phyloP scores from a whole-genome alignment of 2,888 invertebrate species.

The Patella caerulea region DNA sequence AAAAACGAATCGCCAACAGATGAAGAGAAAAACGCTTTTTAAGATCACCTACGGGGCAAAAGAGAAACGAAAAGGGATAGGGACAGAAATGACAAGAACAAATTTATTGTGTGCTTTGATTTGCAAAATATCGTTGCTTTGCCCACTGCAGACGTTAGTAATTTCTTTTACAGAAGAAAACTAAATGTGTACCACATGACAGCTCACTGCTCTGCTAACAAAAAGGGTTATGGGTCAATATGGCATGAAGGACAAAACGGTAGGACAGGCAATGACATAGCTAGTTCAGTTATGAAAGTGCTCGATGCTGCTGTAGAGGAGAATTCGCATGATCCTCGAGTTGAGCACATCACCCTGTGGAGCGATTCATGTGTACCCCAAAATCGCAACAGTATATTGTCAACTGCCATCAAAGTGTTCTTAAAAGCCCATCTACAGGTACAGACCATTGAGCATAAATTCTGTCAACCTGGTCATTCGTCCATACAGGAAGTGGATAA shows the following conservation, averaged over 20 bases:
- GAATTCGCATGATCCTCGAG: neutral
- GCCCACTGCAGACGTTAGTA: conserved; percentile 9
- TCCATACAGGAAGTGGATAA: conserved; percentile 18
- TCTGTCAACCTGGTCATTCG: conserved; percentile 12
- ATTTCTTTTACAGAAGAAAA: conserved; percentile 14
- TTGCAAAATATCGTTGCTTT: conserved; percentile 17
- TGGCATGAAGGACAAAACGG: conserved; percentile 20
- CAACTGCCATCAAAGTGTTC: conserved; percentile 16
- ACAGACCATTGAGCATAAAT: conserved; percentile 12
- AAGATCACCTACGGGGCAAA: neutral
- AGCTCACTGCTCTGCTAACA: conserved; percentile 12
- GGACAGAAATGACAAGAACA: neutral
- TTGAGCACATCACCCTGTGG: conserved; percentile 15
- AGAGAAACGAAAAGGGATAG: neutral
- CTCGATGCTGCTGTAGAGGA: neutral
- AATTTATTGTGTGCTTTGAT: conserved; percentile 19
- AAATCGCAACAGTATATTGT: conserved; percentile 4
- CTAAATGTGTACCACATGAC: conserved; percentile 15
- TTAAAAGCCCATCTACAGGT: conserved; percentile 3
- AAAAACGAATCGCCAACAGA: conserved; percentile 6
- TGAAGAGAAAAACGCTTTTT: neutral
- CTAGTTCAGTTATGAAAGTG: conserved; percentile 8
- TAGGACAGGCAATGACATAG: conserved; percentile 15
- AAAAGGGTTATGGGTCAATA: neutral
- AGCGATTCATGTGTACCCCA: conserved; percentile 20